Base-by-base conservation (phyloP, 1,140 invertebrate genomes). In the Drosophila rufa region DNA sequence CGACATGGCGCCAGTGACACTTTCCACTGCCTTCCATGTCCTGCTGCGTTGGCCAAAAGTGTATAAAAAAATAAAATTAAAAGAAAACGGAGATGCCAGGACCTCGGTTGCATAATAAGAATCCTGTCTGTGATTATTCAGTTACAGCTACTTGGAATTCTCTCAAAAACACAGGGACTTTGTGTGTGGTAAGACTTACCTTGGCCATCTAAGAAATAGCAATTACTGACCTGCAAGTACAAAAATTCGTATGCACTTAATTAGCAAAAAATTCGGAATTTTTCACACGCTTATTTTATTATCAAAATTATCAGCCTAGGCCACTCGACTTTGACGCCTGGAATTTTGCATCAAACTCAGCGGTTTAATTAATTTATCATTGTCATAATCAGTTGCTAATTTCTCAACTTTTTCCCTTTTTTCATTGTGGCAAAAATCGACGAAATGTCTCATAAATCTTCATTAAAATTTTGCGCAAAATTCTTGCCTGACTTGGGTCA, bases 1-100 rank as follows among this genome's bases (percentile, higher is more conserved):
- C 67, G 67, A 73, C 69, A 36, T 83, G 85, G 85, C 85, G 85
- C 85, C 85, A 87, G 51, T 36, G 69, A 56, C 45, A 53, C 51
- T 64, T 50, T 50, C 27, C 65, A 58, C n/a, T 33, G 66, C 27
- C 46, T 22, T 62, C 8, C 47, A 25, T 76, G 43, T 74, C 85
- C 86, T 81, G 85, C 86, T 84, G 82, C 27, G 82, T 58, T 79
- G 79, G 80, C 84, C 85, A 70, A 85, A 73, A 79, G n/a, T 43
- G 12, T 33, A 33, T 14, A 51, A 7, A 30, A 30, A 55, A 55
- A 66, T 14, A 51, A 7, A 30, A 55, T 47, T 62, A 36, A 36
- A 15, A 43, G 14, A 36, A 36, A 46, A 38, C 57, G n/a, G 53
- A 40, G 19, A 15, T 40, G 53, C 43, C 17, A 57, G 64, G 57